Evolutionary conservation across 2,888 invertebrate species (phyloP), one percentile per base, ranked within the genome.

Genomic region (Drosophila nigricruria): DNA sequence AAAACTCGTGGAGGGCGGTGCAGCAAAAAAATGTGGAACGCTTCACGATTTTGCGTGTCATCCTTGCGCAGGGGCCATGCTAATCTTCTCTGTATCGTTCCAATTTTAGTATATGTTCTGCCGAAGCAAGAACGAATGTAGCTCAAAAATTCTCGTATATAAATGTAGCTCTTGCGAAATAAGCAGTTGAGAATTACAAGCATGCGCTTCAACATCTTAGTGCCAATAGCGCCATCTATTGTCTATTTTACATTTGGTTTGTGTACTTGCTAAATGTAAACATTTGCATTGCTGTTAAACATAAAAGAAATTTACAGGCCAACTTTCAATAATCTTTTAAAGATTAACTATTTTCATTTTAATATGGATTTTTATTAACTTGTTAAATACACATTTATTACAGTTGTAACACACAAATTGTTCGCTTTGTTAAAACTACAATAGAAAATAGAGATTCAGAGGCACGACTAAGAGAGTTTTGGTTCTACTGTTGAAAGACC

Each of bases 381-480:
- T 45, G 1, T 34, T 34, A 23, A 56, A 65, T 30, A 69, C 12
- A 32, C 30, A 23, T 68, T 50, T 14, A 23, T 61, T 59, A 50
- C 38, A 54, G 66, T 81, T 82, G 68, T 76, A 77, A 82, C n/a
- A 81, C 82, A 87, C 67, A 79, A 75, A 27, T 65, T 68, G 47
- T 73, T 80, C 20, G 50, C 47, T 86, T 88, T 82, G 72, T 81
- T 77, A 62, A 64, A 60, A 81, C 72, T 73, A 82, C 45, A 77
- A 63, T 58, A 65, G 67, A 84, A 68, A 78, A 71, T 84, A 73
- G 65, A 77, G 66, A 61, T 70, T 76, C 58, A 82, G 81, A 88
- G 81, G 87, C 83, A 87, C 85, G 77, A 77, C 76, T 82, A 88
- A 80, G 61, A 86, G 82, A 81, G 67, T 74, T 85, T 75, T 60